Conservation (phyloP, 2,888 invertebrate genomes). For the Agriopis aurantiaria region DNA sequence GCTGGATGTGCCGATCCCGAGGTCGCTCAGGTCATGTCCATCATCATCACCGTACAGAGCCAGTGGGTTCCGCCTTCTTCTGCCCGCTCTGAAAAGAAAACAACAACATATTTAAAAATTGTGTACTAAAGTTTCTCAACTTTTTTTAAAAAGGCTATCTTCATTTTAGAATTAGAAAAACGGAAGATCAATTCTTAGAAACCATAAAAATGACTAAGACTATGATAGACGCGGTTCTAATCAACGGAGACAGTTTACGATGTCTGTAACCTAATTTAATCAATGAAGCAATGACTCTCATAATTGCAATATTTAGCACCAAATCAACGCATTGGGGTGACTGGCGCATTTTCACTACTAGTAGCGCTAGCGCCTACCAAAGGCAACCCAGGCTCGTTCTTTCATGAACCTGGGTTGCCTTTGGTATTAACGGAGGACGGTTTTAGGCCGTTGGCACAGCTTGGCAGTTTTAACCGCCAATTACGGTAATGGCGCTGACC, state of each 20-base stretch:
- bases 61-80: conserved; percentile 85
- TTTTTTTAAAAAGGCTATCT: too few species aligned
- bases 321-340: neutral
- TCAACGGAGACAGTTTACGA: conserved; percentile 20
- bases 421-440: neutral
- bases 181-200: neutral
- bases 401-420: too few species aligned
- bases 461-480: conserved; percentile 22
- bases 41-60: conserved; percentile 93
- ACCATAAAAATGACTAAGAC: conserved; percentile 1
- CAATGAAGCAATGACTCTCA: conserved; percentile 4
- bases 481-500: conserved; percentile 30
- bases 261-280: conserved; percentile 6
- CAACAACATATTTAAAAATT: conserved; percentile 20
- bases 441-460: neutral
- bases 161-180: too few species aligned
- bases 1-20: conserved; percentile 91
- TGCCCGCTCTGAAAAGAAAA: conserved; percentile 73
- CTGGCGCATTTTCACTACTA: too few species aligned
- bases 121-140: neutral
- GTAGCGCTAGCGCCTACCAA: too few species aligned
- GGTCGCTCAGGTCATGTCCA: conserved; percentile 93
- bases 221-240: neutral
- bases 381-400: too few species aligned
- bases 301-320: conserved; percentile 6